These are phyloP conservation scores for Epistrophella euchroma DNA, from an alignment of 2,888 invertebrate genomes.

Conservation along the genomic window DNA sequence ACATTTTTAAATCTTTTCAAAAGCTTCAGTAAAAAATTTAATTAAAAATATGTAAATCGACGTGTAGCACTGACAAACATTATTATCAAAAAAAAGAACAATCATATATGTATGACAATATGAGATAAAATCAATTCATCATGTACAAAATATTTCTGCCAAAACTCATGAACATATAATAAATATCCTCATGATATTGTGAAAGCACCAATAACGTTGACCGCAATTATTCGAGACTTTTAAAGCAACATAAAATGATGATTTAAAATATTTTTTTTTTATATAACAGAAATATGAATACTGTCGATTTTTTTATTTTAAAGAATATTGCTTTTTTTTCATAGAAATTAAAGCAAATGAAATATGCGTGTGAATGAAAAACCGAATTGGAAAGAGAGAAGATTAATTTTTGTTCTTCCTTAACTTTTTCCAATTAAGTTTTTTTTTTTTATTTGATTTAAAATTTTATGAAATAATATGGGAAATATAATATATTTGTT, in stretches of 20 bases:
- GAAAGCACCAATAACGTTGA: constrained; percentile 30
- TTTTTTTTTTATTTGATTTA: neutral
- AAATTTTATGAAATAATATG: constrained; percentile 60
- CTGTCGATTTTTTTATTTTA: constrained; percentile 43
- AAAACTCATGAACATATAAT: neutral
- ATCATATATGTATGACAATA: too few relatives aligned
- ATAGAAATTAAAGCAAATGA: constrained; percentile 58
- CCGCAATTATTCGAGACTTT: constrained; percentile 17
- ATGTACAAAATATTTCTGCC: too few relatives aligned
- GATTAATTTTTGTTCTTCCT: neutral
- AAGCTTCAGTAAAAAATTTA: too few relatives aligned
- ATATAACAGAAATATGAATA: constrained; percentile 65
- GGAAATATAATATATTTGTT: constrained; percentile 20
- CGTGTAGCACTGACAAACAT: too few relatives aligned
- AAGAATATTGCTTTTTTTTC: neutral
- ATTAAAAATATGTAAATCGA: too few relatives aligned
- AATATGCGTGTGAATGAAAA: constrained; percentile 54
- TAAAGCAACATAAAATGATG: constrained; percentile 24
- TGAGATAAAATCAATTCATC: too few relatives aligned
- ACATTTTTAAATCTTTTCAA: too few relatives aligned
- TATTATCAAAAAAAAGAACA: too few relatives aligned
- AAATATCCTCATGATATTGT: neutral
- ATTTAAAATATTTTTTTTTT: neutral
- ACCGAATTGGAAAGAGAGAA: constrained; percentile 48
- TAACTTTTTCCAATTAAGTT: constrained; percentile 5